Evolutionary conservation across 2,888 invertebrate species (phyloP), one percentile per base, ranked within the genome.

Genomic region (Phyllotreta cruciferae): DNA sequence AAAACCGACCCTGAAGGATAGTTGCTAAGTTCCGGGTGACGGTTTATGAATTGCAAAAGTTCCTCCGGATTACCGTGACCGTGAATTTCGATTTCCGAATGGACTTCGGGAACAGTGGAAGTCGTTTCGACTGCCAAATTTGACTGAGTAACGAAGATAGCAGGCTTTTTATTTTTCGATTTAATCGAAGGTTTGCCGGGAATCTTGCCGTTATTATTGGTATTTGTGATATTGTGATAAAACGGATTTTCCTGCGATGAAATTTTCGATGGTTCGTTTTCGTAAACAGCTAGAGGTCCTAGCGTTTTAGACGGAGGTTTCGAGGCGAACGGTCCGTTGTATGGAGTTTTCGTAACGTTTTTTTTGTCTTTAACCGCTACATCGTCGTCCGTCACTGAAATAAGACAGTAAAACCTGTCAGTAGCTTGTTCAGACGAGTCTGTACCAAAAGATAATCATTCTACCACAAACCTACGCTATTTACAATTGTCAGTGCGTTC

Each of bases 1-100:
- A 81, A 67, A 38, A 81, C 78, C 6, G 81, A 79, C 24, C 81
- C 81, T 6, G 79, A 74, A 10, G 82, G 82, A 69, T 80, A 80
- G 67, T 80, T 79, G 49, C 77, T 71, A 41, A 81, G 71, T 71
- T 81, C 80, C 5, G 82, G 81, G 71, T 82, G 81, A 63, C 80
- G 79, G 62, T 81, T 76, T 39, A 82, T 78, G 42, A 81, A 76
- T 57, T 81, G 79, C 5, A 82, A 63, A 1, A 82, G 62, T 64
- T 81, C 80, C 9, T 80, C 78, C 7, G 79, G 77, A 64, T 75
- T 73, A 35, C 76, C 76, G 50, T 79, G 75, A 9, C 74, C 76
- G 50, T 77, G 77, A 56, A 78, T 73, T 49, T 76, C 71, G 35
- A 76, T 67, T 55, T 70, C 70, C 4, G 66, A 63, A 24, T 69